phyloP scores from a whole-genome alignment of 2,113 vertebrate species.

The Bos taurus region DNA sequence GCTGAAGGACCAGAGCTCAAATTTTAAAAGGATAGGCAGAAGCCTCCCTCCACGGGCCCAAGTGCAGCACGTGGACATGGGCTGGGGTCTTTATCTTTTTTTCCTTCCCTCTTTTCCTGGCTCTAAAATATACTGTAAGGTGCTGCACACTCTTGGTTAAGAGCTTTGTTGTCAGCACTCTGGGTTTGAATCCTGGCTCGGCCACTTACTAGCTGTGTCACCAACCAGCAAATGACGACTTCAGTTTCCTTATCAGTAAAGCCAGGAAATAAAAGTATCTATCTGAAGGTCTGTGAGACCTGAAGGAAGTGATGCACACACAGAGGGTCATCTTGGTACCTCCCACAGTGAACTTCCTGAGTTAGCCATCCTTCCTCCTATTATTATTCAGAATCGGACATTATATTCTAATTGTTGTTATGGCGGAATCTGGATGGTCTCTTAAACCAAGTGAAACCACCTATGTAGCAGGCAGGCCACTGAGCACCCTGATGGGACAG shows the following conservation, averaged over 20 bases:
- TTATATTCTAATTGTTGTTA: not conserved
- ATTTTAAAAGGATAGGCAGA: not conserved
- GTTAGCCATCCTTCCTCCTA: not conserved
- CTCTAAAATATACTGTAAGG: not conserved
- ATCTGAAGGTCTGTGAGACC: not conserved
- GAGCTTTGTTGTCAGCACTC: not conserved
- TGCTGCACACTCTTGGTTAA: not conserved
- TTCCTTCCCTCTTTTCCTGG: not conserved
- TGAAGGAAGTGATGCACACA: not conserved
- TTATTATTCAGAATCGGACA: not conserved
- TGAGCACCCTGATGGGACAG: not conserved
- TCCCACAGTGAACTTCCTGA: too few relatives aligned
- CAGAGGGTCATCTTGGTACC: too few relatives aligned
- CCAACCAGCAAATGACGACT: not conserved
- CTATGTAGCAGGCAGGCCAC: accelerated
- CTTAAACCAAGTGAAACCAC: not conserved
- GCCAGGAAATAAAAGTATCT: not conserved
- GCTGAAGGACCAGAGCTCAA: not conserved
- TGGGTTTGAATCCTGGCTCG: not conserved
- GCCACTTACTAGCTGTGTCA: not conserved
- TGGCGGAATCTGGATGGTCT: not conserved
- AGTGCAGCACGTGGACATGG: too few relatives aligned
- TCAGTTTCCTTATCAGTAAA: not conserved
- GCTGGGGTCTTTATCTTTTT: not conserved
- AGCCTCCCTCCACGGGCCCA: not conserved